Evolutionary conservation across 1,140 invertebrate species (phyloP).

Genomic region (Nephila pilipes): DNA sequence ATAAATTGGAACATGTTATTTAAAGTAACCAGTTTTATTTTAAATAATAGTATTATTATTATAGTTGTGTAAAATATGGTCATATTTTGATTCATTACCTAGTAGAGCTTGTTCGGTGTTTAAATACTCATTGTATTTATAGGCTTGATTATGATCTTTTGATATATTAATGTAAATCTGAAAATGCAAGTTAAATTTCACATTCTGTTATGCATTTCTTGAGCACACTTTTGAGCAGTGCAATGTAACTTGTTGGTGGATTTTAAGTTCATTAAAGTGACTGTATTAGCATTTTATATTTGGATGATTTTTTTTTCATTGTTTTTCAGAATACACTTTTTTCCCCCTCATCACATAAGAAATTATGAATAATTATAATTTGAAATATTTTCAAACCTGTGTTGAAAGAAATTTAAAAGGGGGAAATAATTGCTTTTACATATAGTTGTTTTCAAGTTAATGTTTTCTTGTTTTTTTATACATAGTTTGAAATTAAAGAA

Average conservation of each 20-base stretch:
- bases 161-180: not conserved
- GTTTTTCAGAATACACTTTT: not conserved
- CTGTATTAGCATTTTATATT: not conserved
- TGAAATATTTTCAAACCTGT: too few relatives aligned
- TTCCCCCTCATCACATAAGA: too few relatives aligned
- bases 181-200: not conserved
- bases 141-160: conserved; percentile 25
- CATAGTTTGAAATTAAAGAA: too few relatives aligned
- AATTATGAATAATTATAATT: too few relatives aligned
- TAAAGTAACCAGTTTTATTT: not conserved
- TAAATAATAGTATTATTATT: not conserved
- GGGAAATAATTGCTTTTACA: too few relatives aligned
- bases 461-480: too few relatives aligned
- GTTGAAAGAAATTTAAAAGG: too few relatives aligned
- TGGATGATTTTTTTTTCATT: not conserved
- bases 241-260: not conserved
- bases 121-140: conserved; percentile 1
- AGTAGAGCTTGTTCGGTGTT: not conserved
- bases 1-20: not conserved
- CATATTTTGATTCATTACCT: not conserved
- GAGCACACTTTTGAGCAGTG: not conserved
- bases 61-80: not conserved
- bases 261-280: conserved; percentile 15
- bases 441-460: too few relatives aligned
- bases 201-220: not conserved